These are phyloP conservation scores for Spizella passerina DNA, from an alignment of 2,797 vertebrate genomes.

Conservation along the genomic window DNA sequence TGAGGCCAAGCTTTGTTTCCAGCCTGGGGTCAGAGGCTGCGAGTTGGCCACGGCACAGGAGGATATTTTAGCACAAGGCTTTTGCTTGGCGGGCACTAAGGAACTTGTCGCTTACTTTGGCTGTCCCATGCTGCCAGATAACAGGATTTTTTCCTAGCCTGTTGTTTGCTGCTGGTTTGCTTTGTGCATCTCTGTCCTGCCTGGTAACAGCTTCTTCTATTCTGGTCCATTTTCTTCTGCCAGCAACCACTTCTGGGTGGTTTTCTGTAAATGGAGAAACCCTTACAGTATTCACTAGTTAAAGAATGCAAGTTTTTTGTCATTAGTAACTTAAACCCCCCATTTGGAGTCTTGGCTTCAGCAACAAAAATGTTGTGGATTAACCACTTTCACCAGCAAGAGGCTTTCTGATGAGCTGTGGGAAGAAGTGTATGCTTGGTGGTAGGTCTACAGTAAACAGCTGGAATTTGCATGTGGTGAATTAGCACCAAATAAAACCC, in stretches of 20 bases:
- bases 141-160: conserved; percentile 33
- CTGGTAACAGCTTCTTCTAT: conserved; percentile 64
- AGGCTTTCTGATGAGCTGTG: conserved; percentile 48
- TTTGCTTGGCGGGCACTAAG: conserved; percentile 18
- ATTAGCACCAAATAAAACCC: conserved; percentile 56
- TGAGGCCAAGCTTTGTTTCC: conserved; percentile 3
- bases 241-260: conserved; percentile 41
- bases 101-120: conserved; percentile 48
- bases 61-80: conserved; percentile 23
- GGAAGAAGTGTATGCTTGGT: conserved; percentile 24
- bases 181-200: conserved; percentile 34
- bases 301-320: conserved; percentile 52
- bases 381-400: conserved; percentile 55
- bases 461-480: conserved; percentile 54
- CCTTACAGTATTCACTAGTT: neutral
- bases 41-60: neutral
- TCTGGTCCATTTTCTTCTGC: conserved; percentile 32
- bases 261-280: conserved; percentile 59
- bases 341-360: conserved; percentile 37
- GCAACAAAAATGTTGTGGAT: conserved; percentile 55
- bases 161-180: conserved; percentile 7
- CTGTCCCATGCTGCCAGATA: conserved; percentile 24
- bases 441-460: conserved; percentile 40
- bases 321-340: conserved; percentile 38
- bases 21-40: conserved; percentile 26